Evolutionary conservation across 1,140 invertebrate genomes (phyloP), one percentile per base, ranked within the genome.

Genomic region (Tetraneura akinire): DNA sequence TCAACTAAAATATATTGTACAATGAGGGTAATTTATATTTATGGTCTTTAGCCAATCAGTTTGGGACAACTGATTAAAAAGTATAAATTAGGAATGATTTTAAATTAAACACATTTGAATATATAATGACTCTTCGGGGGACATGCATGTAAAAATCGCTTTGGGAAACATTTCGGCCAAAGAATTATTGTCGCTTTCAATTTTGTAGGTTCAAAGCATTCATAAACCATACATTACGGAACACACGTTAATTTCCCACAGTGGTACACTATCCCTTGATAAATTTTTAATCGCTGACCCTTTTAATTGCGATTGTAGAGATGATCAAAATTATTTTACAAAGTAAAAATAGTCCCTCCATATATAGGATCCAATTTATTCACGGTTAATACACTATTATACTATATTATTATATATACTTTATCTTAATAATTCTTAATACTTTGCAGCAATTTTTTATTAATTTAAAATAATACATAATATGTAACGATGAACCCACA

Each of bases 101-200:
- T 5, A 66, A 66, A 66, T 21, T 18, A 42, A 11, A 45, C 18
- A 21, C 29, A 66, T 42, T 23, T 51, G 68, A 32, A 26, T 71
- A 16, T 4, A 71, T 49, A 71, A 71, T 23, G 68, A 51, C 21
- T 37, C 5, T 11, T 71, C 5, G 11, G 68, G 42, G 45, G 47
- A 18, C 2, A 8, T 3, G 32, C 0, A n/a, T 26, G n/a, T 47
- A 14, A 45, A 37, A 70, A 70, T 51, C 68, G 68, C 45, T 71
- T 51, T 51, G 68, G 45, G 68, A 71, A 45, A 47, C 45, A 70
- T 70, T 70, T 70, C n/a, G n/a, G 37, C 42, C n/a, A 70, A 70
- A 47, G 66, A 71, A 42, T 71, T 71, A 71, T 71, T 11, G 26
- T 32, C 47, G 14, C 68, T 49, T 49, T 51, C 68, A 71, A 29